Evolutionary conservation across 37 sponge, comb jelly and placozoan genomes (phyloP), one percentile per base, ranked within the genome.

Genomic region (Oopsacas minuta): DNA sequence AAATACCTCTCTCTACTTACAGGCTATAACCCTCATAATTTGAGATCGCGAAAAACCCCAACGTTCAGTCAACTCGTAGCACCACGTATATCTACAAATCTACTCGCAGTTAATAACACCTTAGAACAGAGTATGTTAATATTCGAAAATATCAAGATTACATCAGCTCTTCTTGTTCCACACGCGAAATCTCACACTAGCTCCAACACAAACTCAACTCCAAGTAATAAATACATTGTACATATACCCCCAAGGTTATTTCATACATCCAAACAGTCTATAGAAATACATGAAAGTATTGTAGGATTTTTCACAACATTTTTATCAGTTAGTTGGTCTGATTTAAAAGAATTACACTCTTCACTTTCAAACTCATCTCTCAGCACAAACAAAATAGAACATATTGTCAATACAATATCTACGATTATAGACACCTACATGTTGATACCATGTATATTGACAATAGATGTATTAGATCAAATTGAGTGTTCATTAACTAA

Each of bases 341-440:
- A 61, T 25, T 3, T 61, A 32, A 61, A 61, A 34, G 75, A 61
- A 34, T 34, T 61, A 25, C 75, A 61, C 22, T 5, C 7, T 12
- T 61, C 75, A 32, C 75, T 61, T 34, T 46, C 51, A 22, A 46
- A 46, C 12, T 46, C 51, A 22, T 61, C 75, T 12, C 75, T 20
- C 7, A 61, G 32, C 22, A 25, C 75, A 25, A 34, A 20, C 32
- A 61, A 34, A 12, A 7, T 12, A 12, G 28, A 61, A 61, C 28
- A n/a, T n/a, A 12, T n/a, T 25, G 1, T 61, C 22, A 3, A 12
- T 5, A 61, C 75, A 3, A 7, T 61, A 7, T 61, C 75, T 61
- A 34, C 75, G 75, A 61, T 61, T 61, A 61, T 61, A 32, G 75
- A 61, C 75, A 61, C 75, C 75, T 61, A 61, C 30, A 61, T 61